Conservation (phyloP, 2,113 vertebrate species). For the Mixornis gularis region DNA sequence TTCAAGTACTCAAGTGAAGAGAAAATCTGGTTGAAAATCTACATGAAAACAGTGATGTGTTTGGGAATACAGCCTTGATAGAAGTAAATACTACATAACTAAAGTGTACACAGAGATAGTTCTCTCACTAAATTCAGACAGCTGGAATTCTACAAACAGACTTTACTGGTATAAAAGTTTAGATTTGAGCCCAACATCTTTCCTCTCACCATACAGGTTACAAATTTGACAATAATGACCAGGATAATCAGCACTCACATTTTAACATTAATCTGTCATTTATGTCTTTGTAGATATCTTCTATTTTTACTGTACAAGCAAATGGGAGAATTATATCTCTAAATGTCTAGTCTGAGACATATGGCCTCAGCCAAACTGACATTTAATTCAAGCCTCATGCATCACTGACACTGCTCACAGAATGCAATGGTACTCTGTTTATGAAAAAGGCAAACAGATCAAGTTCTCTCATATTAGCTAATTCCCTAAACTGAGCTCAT, state of each 20-base stretch:
- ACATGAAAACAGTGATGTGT: not conserved
- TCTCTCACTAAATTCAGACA: not conserved
- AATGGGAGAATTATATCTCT: not conserved
- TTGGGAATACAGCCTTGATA: not conserved
- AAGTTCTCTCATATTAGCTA: not conserved
- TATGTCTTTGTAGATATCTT: not conserved
- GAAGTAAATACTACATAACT: not conserved
- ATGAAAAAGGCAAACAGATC: not conserved
- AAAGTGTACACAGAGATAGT: not conserved
- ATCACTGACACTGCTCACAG: not conserved
- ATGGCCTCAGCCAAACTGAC: not conserved
- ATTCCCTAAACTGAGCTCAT: not conserved
- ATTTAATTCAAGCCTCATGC: not conserved
- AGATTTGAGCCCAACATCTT: not conserved
- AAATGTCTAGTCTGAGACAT: not conserved
- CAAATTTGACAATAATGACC: not conserved
- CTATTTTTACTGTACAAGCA: not conserved
- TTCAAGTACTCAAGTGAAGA: not conserved
- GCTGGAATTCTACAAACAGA: not conserved
- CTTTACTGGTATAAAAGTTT: not conserved
- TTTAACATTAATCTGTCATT: not conserved
- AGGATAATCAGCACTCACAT: not conserved
- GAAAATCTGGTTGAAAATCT: not conserved
- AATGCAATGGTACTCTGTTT: not conserved
- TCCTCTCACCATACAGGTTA: not conserved